Conservation (phyloP, 1,140 invertebrate species). For the Polypedilum vanderplanki region DNA sequence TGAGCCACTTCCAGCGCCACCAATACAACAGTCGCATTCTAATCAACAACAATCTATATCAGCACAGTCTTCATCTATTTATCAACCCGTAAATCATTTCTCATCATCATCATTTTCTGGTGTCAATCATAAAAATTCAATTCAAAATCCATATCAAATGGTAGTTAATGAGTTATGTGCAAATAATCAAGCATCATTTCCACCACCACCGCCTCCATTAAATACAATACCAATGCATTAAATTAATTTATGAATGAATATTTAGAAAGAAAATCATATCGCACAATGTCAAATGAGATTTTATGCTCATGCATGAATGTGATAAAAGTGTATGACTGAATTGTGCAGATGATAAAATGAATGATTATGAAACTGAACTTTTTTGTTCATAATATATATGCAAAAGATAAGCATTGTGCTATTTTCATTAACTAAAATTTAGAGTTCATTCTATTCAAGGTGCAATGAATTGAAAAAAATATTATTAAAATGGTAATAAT, state of each 20-base stretch:
- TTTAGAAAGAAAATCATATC: background rate
- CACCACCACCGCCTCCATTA: background rate
- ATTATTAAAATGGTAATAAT: too few relatives aligned
- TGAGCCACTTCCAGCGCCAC: background rate
- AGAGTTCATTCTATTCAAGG: too few relatives aligned
- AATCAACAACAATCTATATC: background rate
- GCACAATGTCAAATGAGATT: background rate
- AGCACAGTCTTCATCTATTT: background rate
- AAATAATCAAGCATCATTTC: background rate
- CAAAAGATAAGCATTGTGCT: too few relatives aligned
- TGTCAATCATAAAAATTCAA: slow-evolving; percentile 2
- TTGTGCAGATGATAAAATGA: too few relatives aligned
- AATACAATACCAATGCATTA: slow-evolving; percentile 12
- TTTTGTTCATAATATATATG: too few relatives aligned
- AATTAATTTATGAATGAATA: too few relatives aligned
- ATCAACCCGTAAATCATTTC: slow-evolving; percentile 11
- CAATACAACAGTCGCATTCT: background rate
- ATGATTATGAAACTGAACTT: too few relatives aligned
- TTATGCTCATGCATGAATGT: background rate
- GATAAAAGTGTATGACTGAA: too few relatives aligned
- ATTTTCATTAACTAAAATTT: too few relatives aligned
- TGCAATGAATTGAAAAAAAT: too few relatives aligned
- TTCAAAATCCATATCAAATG: slow-evolving; percentile 5
- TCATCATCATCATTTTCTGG: slow-evolving; percentile 1
- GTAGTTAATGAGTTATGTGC: background rate